A percentile compares a stretch with the other conserved stretches of the same genome.
These are phyloP conservation scores for Mactra quadrangularis DNA, from an alignment of 1,140 invertebrate genomes.

Conservation along the genomic window DNA sequence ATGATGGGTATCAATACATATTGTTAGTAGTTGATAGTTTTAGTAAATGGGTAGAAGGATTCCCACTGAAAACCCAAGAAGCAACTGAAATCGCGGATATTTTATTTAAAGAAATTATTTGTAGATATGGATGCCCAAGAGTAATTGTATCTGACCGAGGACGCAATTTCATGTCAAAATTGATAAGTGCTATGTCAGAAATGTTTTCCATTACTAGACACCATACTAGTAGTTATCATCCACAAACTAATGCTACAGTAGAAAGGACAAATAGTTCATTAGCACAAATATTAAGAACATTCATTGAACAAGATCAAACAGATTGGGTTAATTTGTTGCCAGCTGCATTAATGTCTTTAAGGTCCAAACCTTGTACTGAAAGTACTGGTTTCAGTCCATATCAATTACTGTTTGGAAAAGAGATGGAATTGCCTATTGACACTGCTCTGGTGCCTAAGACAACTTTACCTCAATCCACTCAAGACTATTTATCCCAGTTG, in stretches of 20 bases:
- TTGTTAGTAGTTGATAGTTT: conserved; percentile 62
- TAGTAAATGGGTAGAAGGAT: conserved; percentile 59
- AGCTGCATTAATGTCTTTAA: conserved; percentile 33
- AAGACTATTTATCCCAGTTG: background rate
- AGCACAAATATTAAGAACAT: conserved; percentile 26
- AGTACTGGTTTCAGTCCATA: conserved; percentile 21
- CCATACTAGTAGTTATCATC: conserved; percentile 65
- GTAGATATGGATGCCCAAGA: conserved; percentile 52
- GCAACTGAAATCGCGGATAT: conserved; percentile 38
- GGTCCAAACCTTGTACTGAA: background rate
- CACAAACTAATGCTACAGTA: conserved; percentile 64
- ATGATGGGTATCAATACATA: conserved; percentile 61
- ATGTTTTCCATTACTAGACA: conserved; percentile 62
- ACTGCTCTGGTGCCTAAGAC: conserved; percentile 2
- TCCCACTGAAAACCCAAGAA: conserved; percentile 34
- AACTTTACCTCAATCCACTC: background rate
- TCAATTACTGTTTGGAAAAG: conserved; percentile 7
- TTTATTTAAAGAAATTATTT: conserved; percentile 63
- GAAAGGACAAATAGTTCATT: conserved; percentile 44
- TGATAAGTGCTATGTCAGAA: conserved; percentile 63
- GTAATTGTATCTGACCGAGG: conserved; percentile 58
- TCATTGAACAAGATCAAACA: conserved; percentile 32
- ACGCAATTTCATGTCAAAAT: conserved; percentile 51
- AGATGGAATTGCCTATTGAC: conserved; percentile 20
- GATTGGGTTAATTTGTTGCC: conserved; percentile 31